A percentile compares a stretch with the other conserved stretches of the same genome.
phyloP scores from a whole-genome alignment of 2,888 invertebrate genomes.

The Dolichopus griseipennis region DNA sequence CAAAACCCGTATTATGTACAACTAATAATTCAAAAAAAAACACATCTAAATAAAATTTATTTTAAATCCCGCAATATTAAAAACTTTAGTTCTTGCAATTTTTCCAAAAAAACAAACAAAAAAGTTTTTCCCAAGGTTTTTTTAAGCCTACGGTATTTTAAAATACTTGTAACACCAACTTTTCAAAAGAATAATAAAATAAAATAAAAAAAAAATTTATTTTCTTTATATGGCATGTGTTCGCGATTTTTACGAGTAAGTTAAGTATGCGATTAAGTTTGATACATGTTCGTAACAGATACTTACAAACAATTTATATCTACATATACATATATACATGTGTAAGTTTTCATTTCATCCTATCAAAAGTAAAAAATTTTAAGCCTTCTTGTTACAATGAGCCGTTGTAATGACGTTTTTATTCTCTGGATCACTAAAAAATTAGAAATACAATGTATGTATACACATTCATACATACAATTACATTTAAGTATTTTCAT shows the following conservation, averaged over 20 bases:
- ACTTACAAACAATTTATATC: not conserved
- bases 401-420: not conserved
- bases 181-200: not conserved
- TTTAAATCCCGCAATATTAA: too few relatives aligned
- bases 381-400: not conserved
- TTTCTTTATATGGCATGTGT: not conserved
- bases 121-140: too few relatives aligned
- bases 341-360: not conserved
- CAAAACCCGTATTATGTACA: too few relatives aligned
- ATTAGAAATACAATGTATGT: not conserved
- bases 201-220: too few relatives aligned
- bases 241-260: not conserved
- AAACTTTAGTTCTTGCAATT: too few relatives aligned
- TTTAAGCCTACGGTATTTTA: too few relatives aligned
- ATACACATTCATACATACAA: not conserved
- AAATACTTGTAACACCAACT: not conserved
- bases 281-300: not conserved
- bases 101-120: too few relatives aligned
- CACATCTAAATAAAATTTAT: too few relatives aligned
- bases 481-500: too few relatives aligned
- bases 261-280: slow-evolving; percentile 1
- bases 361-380: not conserved
- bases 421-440: not conserved
- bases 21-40: too few relatives aligned
- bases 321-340: too few relatives aligned